phyloP scores from a whole-genome alignment of 2,888 invertebrate species.

The Anthrax anthrax region DNA sequence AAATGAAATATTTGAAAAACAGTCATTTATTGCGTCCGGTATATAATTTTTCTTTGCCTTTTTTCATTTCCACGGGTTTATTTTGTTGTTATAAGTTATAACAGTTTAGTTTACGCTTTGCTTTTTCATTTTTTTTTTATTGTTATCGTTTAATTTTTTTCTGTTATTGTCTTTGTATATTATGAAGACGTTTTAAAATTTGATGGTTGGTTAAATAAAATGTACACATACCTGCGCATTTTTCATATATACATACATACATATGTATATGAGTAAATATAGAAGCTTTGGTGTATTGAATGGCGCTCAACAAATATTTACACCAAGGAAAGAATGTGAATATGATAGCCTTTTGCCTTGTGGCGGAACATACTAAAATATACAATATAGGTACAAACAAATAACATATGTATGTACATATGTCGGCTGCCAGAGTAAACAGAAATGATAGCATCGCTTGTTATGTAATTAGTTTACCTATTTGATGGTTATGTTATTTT shows the following conservation, averaged over 20 bases:
- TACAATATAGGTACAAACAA: not conserved
- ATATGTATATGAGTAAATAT: not conserved
- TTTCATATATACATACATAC: too few species aligned
- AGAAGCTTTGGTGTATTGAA: not conserved
- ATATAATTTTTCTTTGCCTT: not conserved
- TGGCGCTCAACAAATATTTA: conserved; percentile 4
- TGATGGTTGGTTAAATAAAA: not conserved
- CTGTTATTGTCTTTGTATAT: not conserved
- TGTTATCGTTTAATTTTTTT: not conserved
- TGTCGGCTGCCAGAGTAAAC: conserved; percentile 1
- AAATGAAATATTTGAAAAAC: conserved; percentile 3
- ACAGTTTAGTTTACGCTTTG: not conserved
- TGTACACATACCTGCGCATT: too few species aligned
- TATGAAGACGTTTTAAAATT: conserved; percentile 4
- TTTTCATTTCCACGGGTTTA: not conserved
- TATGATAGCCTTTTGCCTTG: too few species aligned
- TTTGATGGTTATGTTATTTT: conserved; percentile 1
- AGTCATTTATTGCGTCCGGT: not conserved
- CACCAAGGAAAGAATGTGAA: not conserved
- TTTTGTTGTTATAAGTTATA: not conserved
- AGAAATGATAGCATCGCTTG: conserved; percentile 4
- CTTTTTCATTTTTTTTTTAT: not conserved
- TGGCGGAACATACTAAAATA: too few species aligned
- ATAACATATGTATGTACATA: not conserved
- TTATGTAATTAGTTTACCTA: conserved; percentile 6